Percentiles rank a stretch among this genome's conserved stretches.
phyloP scores from a whole-genome alignment of 1,140 invertebrate species.

The Bombus ignitus region DNA sequence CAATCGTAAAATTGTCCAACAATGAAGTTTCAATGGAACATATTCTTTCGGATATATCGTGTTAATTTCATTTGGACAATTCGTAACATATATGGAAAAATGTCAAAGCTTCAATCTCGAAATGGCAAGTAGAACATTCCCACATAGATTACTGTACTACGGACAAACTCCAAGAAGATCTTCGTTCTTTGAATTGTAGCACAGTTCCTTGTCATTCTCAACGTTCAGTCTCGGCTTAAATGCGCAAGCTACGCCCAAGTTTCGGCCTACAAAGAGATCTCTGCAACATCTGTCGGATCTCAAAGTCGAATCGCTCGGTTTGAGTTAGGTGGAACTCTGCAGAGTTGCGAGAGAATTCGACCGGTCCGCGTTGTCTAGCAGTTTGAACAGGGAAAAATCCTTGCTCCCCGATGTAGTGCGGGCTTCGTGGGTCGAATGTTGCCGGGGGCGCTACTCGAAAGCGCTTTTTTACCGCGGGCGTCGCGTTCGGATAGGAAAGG shows the following conservation, averaged over 20 bases:
- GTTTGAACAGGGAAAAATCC: conserved; percentile 11
- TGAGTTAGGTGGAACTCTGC: neutral
- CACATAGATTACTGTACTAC: too few species aligned
- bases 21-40: too few species aligned
- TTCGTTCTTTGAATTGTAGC: neutral
- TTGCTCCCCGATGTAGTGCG: neutral
- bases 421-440: neutral
- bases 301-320: conserved; percentile 16
- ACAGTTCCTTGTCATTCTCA: neutral
- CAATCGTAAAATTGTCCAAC: too few species aligned
- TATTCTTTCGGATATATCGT: too few species aligned
- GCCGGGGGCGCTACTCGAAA: conserved; percentile 26
- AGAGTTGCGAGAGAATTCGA: neutral
- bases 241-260: neutral
- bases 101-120: too few species aligned
- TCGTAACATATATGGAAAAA: too few species aligned
- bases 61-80: too few species aligned
- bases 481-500: too few species aligned
- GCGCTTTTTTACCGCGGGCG: conserved; percentile 12
- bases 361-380: neutral
- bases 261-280: neutral
- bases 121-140: too few species aligned
- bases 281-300: conserved; percentile 22
- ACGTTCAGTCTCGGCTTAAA: neutral
- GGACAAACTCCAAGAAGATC: neutral